Conservation (phyloP, 2,888 invertebrate species). For the Abrostola triplasia region DNA sequence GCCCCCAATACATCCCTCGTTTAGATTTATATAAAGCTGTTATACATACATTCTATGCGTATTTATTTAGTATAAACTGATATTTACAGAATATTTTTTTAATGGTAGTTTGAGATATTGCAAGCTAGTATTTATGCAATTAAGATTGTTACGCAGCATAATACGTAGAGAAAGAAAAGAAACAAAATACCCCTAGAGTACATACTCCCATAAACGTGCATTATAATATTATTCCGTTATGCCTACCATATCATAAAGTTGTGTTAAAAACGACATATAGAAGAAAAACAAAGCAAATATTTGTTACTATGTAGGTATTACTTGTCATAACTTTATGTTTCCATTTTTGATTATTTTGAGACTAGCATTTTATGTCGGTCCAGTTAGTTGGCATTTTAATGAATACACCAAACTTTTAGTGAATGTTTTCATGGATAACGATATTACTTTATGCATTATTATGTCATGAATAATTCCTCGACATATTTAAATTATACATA, state of each 20-base stretch:
- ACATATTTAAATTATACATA: constrained; percentile 28
- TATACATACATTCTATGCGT: constrained; percentile 33
- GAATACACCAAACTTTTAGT: constrained; percentile 32
- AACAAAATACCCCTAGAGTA: constrained; percentile 25
- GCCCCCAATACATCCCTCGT: constrained; percentile 38
- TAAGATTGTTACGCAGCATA: constrained; percentile 36
- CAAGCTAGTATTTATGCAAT: constrained; percentile 26
- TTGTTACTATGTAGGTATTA: constrained; percentile 9
- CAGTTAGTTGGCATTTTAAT: constrained; percentile 58
- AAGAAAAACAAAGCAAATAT: constrained; percentile 26
- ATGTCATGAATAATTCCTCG: constrained; percentile 18
- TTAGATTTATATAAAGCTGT: constrained; percentile 48
- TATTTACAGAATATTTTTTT: constrained; percentile 27
- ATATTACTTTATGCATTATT: constrained; percentile 31
- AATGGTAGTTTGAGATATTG: constrained; percentile 14
- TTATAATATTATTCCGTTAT: constrained; percentile 18
- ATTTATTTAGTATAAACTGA: constrained; percentile 20
- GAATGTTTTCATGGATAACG: constrained; percentile 32
- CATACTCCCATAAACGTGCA: constrained; percentile 53
- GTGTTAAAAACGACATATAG: constrained; percentile 42
- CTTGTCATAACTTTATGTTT: constrained; percentile 6
- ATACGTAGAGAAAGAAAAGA: constrained; percentile 22
- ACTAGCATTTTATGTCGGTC: constrained; percentile 84
- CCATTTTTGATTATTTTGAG: constrained; percentile 69
- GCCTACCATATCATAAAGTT: constrained; percentile 24